phyloP scores from a whole-genome alignment of 2,797 vertebrate genomes.

The Silurus lanzhouensis region DNA sequence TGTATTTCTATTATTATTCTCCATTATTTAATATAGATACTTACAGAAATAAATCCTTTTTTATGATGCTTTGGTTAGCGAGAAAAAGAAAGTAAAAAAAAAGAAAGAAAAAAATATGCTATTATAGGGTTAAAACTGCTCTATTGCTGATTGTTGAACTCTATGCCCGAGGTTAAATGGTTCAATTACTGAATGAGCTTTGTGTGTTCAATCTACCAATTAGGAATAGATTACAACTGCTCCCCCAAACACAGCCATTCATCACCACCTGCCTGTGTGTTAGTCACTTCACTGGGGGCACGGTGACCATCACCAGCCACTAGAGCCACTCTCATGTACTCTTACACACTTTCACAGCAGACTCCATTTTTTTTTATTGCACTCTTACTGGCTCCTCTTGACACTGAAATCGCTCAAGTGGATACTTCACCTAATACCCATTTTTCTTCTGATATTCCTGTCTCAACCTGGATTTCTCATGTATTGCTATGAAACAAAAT shows the following conservation, averaged over 20 bases:
- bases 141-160: constrained; percentile 69
- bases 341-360: constrained; percentile 18
- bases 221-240: constrained; percentile 95
- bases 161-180: constrained; percentile 86
- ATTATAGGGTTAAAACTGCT: constrained; percentile 75
- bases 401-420: constrained; percentile 7
- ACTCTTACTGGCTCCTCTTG: constrained; percentile 8
- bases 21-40: background rate
- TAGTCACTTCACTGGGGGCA: constrained; percentile 39
- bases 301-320: constrained; percentile 46
- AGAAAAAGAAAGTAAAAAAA: background rate
- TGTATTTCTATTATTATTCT: background rate
- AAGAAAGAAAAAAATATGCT: constrained; percentile 52
- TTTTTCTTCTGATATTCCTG: constrained; percentile 16
- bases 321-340: constrained; percentile 31
- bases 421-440: constrained; percentile 6
- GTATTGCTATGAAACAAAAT: constrained; percentile 5
- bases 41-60: background rate
- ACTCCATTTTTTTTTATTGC: constrained; percentile 11
- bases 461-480: constrained; percentile 7
- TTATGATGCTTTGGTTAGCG: background rate
- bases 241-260: constrained; percentile 93
- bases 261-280: constrained; percentile 78
- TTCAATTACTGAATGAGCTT: constrained; percentile 92
- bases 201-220: constrained; percentile 88